phyloP scores from a whole-genome alignment of 1,140 invertebrate species.

The Metopolophium dirhodum region DNA sequence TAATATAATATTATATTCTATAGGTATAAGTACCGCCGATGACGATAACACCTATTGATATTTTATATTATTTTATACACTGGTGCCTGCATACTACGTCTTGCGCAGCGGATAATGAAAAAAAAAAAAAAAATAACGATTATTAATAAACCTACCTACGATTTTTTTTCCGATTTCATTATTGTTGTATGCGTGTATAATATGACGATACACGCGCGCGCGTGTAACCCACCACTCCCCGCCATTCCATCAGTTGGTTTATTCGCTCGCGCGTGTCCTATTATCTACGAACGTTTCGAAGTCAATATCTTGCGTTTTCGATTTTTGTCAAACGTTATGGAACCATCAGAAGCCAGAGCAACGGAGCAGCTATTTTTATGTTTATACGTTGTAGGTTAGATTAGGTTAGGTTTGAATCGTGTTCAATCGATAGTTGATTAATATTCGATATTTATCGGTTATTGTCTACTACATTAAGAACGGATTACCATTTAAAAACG shows the following conservation, averaged over 20 bases:
- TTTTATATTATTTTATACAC: neutral
- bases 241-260: neutral
- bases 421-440: neutral
- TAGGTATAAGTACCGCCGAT: neutral
- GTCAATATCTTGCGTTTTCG: neutral
- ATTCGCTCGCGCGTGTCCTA: neutral
- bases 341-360: too few relatives aligned
- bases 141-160: neutral
- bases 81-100: neutral
- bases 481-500: neutral
- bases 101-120: neutral
- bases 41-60: neutral
- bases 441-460: too few relatives aligned
- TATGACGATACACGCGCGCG: neutral
- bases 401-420: neutral
- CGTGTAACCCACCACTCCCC: neutral
- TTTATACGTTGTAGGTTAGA: neutral
- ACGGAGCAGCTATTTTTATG: too few relatives aligned
- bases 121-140: neutral
- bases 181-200: neutral
- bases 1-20: neutral
- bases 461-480: too few relatives aligned
- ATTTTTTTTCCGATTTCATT: neutral
- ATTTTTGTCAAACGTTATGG: neutral
- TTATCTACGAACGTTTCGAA: neutral